phyloP scores from a whole-genome alignment of 2,888 invertebrate species.

The Syrphus vitripennis region DNA sequence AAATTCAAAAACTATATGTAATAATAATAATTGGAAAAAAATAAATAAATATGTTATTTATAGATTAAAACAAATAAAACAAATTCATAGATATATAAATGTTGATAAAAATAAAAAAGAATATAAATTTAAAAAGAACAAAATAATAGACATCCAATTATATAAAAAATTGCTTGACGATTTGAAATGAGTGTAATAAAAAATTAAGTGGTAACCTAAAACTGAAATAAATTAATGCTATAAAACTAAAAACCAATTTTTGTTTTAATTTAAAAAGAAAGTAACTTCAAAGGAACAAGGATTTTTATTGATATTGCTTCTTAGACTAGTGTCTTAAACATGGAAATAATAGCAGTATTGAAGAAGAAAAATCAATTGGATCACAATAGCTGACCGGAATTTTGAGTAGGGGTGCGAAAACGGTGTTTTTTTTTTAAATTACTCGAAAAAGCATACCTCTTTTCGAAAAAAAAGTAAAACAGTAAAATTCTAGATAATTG shows the following conservation, averaged over 20 bases:
- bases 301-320: neutral
- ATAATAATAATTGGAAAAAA: conserved; percentile 36
- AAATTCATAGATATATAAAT: conserved; percentile 57
- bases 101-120: conserved; percentile 29
- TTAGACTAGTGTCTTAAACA: too few relatives aligned
- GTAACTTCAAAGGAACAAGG: neutral
- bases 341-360: too few relatives aligned
- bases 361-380: too few relatives aligned
- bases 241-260: neutral
- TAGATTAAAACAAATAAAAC: conserved; percentile 36
- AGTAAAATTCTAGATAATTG: too few relatives aligned
- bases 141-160: neutral
- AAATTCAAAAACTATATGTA: conserved; percentile 11
- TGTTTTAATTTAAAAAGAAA: neutral
- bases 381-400: too few relatives aligned
- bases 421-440: too few relatives aligned
- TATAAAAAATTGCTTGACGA: conserved; percentile 40
- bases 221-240: conserved; percentile 57
- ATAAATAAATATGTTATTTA: conserved; percentile 24
- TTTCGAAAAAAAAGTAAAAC: too few relatives aligned
- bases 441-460: too few relatives aligned
- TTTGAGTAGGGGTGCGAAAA: too few relatives aligned
- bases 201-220: conserved; percentile 37
- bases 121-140: neutral
- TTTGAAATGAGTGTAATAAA: conserved; percentile 40